phyloP scores from a whole-genome alignment of 2,113 vertebrate species.

The Alosa alosa region DNA sequence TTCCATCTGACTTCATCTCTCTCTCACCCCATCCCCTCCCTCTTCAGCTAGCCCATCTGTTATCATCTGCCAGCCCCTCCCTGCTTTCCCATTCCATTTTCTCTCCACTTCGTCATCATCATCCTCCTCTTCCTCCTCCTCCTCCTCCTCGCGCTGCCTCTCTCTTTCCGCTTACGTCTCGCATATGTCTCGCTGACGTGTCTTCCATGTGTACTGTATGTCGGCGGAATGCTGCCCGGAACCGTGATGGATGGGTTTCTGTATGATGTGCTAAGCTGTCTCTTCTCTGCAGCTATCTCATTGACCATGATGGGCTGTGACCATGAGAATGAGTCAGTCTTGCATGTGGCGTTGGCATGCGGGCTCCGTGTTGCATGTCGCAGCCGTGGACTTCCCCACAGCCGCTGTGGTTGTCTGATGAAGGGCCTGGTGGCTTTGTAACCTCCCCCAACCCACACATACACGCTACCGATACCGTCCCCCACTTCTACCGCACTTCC shows the following conservation, averaged over 20 bases:
- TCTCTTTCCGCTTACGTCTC: not conserved
- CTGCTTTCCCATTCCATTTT: not conserved
- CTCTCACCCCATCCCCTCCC: not conserved
- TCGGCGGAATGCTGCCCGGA: not conserved
- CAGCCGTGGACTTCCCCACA: slow-evolving; percentile 5
- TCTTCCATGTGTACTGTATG: not conserved
- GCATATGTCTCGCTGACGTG: not conserved
- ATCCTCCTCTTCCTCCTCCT: not conserved
- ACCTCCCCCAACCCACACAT: not conserved
- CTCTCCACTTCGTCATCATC: not conserved
- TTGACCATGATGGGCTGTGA: not conserved
- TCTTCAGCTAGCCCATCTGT: not conserved
- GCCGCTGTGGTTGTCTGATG: not conserved
- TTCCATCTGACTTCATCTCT: slow-evolving; percentile 3
- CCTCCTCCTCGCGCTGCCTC: not conserved
- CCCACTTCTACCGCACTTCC: not conserved
- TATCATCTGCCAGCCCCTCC: not conserved
- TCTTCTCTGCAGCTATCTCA: not conserved
- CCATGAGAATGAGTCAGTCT: not conserved
- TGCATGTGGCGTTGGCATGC: not conserved
- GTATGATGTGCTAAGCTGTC: not conserved
- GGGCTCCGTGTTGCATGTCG: not conserved
- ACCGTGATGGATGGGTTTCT: not conserved
- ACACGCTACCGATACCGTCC: not conserved
- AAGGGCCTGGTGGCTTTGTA: not conserved